Evolutionary conservation across 1,140 invertebrate genomes (phyloP).

Genomic region (Drosophila melanica): DNA sequence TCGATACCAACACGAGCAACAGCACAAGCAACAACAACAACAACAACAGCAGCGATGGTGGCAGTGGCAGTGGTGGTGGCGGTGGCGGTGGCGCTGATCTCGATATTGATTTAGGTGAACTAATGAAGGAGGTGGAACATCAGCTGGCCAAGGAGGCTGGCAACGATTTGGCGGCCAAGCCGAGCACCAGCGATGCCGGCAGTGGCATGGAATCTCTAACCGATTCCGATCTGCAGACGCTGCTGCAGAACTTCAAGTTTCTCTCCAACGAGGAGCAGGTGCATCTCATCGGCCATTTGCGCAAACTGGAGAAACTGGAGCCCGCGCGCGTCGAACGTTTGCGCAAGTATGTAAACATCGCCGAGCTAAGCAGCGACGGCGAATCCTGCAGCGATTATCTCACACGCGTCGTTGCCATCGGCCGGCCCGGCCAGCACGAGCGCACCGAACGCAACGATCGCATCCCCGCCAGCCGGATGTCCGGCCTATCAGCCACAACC

Average conservation of each 20-base stretch:
- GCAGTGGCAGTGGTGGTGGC: not conserved
- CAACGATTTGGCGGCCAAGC: conserved; percentile 6
- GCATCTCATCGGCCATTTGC: conserved; percentile 90
- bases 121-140: conserved; percentile 67
- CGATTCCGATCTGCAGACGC: conserved; percentile 89
- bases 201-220: conserved; percentile 89
- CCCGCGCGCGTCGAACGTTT: conserved; percentile 89
- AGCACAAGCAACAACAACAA: no score
- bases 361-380: conserved; percentile 74
- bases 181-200: conserved; percentile 3
- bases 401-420: conserved; percentile 45
- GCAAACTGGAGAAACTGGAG: conserved; percentile 89
- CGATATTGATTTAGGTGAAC: conserved; percentile 56
- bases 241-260: conserved; percentile 92
- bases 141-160: conserved; percentile 48
- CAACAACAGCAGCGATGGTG: not conserved
- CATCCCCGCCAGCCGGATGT: not conserved
- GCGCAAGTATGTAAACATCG: conserved; percentile 87
- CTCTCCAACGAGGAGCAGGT: conserved; percentile 91
- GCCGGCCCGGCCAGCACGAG: not conserved
- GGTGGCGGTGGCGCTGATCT: not conserved
- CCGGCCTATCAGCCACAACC: not conserved
- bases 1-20: not conserved
- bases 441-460: not conserved
- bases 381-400: conserved; percentile 63